Conservation (phyloP, 1,140 invertebrate species). For the Drosophila sucinea region DNA sequence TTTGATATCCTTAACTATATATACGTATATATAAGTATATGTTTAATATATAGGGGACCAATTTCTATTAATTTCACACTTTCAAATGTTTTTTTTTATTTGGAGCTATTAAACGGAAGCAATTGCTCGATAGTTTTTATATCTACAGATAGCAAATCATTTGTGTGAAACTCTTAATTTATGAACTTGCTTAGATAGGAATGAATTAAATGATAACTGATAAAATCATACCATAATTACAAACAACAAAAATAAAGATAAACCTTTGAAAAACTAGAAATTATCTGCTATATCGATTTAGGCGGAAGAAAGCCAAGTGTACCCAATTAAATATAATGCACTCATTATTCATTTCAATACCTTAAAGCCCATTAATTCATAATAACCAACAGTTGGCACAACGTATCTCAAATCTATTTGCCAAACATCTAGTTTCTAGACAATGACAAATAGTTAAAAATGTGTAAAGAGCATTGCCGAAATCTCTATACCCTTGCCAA, state of each 20-base stretch:
- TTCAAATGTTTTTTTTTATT: too few species aligned
- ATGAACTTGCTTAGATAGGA: neutral
- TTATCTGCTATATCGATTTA: neutral
- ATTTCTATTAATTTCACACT: too few species aligned
- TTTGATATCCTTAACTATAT: too few species aligned
- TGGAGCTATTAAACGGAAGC: too few species aligned
- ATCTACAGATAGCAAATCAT: too few species aligned
- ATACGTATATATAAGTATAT: too few species aligned
- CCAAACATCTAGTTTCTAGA: neutral
- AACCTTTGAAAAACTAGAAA: neutral
- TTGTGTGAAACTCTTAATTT: neutral
- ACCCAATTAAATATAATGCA: neutral
- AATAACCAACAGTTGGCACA: neutral
- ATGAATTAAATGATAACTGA: neutral
- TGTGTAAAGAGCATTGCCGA: neutral
- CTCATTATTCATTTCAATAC: neutral
- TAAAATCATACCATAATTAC: neutral
- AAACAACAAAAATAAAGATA: neutral
- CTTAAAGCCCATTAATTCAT: constrained; percentile 1
- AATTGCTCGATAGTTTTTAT: too few species aligned
- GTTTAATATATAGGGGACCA: too few species aligned
- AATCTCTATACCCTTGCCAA: neutral
- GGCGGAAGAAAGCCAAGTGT: neutral
- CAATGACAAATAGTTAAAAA: neutral
- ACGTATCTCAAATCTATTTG: neutral